Conservation (phyloP, 2,797 vertebrate genomes). For the Pseudomugil gertrudae region DNA sequence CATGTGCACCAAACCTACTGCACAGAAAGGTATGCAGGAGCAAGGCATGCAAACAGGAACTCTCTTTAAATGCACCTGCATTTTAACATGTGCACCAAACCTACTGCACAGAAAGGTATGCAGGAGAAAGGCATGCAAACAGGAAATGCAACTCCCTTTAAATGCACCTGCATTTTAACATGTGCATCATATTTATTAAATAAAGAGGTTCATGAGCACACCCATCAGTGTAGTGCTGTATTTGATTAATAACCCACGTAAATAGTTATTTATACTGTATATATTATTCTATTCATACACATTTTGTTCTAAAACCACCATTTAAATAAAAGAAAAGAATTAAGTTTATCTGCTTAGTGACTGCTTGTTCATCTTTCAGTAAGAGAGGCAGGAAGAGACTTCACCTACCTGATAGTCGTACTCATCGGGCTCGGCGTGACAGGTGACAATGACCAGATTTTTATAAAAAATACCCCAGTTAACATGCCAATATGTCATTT, state of each 20-base stretch:
- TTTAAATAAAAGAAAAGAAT: neutral
- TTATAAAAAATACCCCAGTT: neutral
- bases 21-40: constrained; percentile 85
- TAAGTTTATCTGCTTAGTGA: too few species aligned
- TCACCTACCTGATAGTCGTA: constrained; percentile 91
- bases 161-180: neutral
- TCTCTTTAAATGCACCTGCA: too few species aligned
- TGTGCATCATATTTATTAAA: neutral
- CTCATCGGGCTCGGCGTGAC: constrained; percentile 90
- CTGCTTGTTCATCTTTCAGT: constrained; percentile 76
- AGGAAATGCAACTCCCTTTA: too few species aligned
- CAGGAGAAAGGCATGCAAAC: neutral
- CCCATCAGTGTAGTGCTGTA: neutral
- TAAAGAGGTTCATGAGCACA: neutral
- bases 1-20: constrained; percentile 61
- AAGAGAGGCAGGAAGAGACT: constrained; percentile 91
- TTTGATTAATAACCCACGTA: neutral
- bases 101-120: constrained; percentile 87
- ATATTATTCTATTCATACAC: too few species aligned
- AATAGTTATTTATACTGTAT: neutral
- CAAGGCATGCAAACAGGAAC: too few species aligned
- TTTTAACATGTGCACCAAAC: too few species aligned
- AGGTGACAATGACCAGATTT: constrained; percentile 78
- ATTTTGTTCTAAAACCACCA: neutral
- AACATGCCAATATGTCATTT: neutral